phyloP scores from a whole-genome alignment of 2,888 invertebrate species.

The Eupithecia pulchellata region DNA sequence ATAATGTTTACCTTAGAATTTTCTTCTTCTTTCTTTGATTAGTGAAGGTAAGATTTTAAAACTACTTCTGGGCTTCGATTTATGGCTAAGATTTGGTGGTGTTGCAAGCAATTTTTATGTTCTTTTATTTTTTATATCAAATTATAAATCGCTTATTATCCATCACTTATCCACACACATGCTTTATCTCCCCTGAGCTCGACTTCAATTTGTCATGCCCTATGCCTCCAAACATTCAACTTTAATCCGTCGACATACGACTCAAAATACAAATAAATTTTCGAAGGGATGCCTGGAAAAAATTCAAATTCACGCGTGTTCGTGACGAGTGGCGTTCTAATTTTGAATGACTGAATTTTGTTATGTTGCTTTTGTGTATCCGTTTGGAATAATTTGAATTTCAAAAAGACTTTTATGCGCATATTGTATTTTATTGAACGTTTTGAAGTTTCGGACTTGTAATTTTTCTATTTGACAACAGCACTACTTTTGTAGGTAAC shows the following conservation, averaged over 20 bases:
- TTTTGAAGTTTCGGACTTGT: not conserved
- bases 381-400: constrained; percentile 23
- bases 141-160: constrained; percentile 17
- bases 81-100: no score
- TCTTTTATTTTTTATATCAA: not conserved
- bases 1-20: no score
- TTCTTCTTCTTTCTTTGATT: no score
- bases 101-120: not conserved
- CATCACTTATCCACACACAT: constrained; percentile 53
- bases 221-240: constrained; percentile 12
- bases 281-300: constrained; percentile 20
- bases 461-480: not conserved
- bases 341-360: constrained; percentile 36
- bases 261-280: not conserved
- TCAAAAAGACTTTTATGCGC: not conserved
- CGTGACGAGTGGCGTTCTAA: constrained; percentile 39
- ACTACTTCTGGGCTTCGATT: no score
- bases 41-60: no score
- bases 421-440: not conserved
- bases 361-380: constrained; percentile 12
- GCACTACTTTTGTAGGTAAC: not conserved
- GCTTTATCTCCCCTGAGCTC: constrained; percentile 65
- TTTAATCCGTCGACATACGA: not conserved
- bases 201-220: constrained; percentile 77
- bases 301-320: constrained; percentile 33